Evolutionary conservation across 2,888 invertebrate genomes (phyloP).

Genomic region (Hypena proboscidalis): DNA sequence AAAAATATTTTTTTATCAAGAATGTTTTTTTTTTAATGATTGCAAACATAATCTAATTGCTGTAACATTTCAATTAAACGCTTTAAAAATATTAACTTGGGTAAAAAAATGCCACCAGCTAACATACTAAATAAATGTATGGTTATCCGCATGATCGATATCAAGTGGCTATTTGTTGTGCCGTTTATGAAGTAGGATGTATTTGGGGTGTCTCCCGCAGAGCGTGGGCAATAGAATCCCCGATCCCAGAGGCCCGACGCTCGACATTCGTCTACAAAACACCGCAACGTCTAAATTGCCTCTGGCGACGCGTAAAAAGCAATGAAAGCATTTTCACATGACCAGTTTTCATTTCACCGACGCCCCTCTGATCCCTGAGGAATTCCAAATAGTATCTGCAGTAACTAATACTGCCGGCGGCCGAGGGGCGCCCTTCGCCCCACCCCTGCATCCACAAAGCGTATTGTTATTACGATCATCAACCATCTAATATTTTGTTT

Average conservation of each 20-base stretch:
- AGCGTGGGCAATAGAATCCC: constrained; percentile 66
- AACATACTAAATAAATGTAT: no score
- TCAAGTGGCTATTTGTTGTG: constrained; percentile 43
- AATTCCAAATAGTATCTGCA: constrained; percentile 80
- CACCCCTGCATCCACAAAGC: constrained; percentile 57
- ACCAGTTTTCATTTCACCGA: constrained; percentile 77
- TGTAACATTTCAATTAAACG: no score
- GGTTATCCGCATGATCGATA: constrained; percentile 21
- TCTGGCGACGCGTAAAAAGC: constrained; percentile 81
- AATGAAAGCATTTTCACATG: constrained; percentile 83
- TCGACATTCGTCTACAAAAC: constrained; percentile 55
- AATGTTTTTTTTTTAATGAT: no score
- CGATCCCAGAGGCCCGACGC: constrained; percentile 52
- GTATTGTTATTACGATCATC: constrained; percentile 57
- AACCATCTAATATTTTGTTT: constrained; percentile 49
- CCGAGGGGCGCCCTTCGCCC: constrained; percentile 39
- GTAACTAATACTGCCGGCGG: constrained; percentile 73
- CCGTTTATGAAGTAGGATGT: constrained; percentile 59
- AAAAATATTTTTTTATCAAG: no score
- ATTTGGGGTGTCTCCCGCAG: constrained; percentile 57
- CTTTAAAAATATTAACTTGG: no score
- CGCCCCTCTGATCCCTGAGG: constrained; percentile 76
- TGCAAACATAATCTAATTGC: no score
- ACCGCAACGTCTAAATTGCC: constrained; percentile 80
- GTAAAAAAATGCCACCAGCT: no score